Conservation (phyloP, 1,140 invertebrate species). For the Achroia grisella region DNA sequence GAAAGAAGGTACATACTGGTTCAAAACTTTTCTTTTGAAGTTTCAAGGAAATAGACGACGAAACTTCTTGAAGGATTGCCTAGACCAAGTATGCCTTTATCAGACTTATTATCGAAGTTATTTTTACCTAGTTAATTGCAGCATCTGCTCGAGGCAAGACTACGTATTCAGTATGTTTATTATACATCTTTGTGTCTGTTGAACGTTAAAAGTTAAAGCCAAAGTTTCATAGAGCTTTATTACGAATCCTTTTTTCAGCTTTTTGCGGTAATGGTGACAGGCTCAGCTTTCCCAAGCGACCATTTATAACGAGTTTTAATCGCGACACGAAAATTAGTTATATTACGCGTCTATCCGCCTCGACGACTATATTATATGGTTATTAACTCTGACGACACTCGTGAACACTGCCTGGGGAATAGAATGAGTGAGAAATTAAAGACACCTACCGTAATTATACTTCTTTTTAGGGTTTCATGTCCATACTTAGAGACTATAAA, state of each 20-base stretch:
- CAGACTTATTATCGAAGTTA: no score
- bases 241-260: slow-evolving; percentile 25
- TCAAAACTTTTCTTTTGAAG: no score
- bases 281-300: slow-evolving; percentile 23
- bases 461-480: neutral
- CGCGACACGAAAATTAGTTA: slow-evolving; percentile 45
- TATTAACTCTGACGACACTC: slow-evolving; percentile 23
- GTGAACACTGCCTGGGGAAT: slow-evolving; percentile 6
- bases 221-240: slow-evolving; percentile 33
- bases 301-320: slow-evolving; percentile 53
- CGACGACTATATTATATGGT: slow-evolving; percentile 24
- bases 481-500: no score
- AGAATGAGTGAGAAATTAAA: slow-evolving; percentile 3
- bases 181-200: no score
- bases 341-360: slow-evolving; percentile 28
- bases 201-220: no score
- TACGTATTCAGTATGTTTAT: no score
- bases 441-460: slow-evolving; percentile 9
- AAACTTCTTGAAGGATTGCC: no score
- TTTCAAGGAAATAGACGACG: no score
- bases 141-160: no score
- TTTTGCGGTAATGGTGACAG: slow-evolving; percentile 47
- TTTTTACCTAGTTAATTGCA: no score
- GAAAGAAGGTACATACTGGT: no score
- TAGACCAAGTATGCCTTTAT: no score